Evolutionary conservation across 2,797 vertebrate species (phyloP).

Genomic region (Natrix natrix): DNA sequence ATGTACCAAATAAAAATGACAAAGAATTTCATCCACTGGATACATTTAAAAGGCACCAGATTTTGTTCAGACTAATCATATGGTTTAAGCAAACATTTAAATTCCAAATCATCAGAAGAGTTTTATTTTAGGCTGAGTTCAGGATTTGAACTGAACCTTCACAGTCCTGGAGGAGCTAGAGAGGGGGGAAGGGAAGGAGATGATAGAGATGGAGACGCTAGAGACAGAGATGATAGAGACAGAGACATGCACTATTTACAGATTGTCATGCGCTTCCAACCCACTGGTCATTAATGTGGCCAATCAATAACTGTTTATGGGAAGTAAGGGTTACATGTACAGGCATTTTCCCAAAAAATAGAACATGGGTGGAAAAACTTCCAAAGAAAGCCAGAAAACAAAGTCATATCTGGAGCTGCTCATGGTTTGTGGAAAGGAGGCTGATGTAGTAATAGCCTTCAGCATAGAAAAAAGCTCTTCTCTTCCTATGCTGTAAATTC

Average conservation of each 20-base stretch:
- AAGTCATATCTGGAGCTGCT: neutral
- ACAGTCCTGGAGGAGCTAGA: neutral
- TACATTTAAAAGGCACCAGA: neutral
- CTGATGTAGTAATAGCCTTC: neutral
- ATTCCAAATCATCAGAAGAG: neutral
- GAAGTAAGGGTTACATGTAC: neutral
- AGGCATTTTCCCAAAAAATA: neutral
- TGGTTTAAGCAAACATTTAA: neutral
- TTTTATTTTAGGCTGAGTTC: neutral
- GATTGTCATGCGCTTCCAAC: neutral
- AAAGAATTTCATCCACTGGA: neutral
- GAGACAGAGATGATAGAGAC: neutral
- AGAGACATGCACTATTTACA: neutral
- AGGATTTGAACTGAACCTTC: neutral
- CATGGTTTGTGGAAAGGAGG: neutral
- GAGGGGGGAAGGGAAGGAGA: too few species aligned
- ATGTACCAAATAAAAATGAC: neutral
- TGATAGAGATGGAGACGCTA: neutral
- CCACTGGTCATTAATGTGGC: neutral
- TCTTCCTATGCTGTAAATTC: neutral
- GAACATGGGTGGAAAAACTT: neutral
- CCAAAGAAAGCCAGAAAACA: neutral
- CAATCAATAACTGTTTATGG: neutral
- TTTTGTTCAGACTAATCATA: neutral
- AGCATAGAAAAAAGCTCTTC: neutral